These are phyloP conservation scores for Pituophis catenifer DNA, from an alignment of 2,113 vertebrate genomes.

Conservation along the genomic window DNA sequence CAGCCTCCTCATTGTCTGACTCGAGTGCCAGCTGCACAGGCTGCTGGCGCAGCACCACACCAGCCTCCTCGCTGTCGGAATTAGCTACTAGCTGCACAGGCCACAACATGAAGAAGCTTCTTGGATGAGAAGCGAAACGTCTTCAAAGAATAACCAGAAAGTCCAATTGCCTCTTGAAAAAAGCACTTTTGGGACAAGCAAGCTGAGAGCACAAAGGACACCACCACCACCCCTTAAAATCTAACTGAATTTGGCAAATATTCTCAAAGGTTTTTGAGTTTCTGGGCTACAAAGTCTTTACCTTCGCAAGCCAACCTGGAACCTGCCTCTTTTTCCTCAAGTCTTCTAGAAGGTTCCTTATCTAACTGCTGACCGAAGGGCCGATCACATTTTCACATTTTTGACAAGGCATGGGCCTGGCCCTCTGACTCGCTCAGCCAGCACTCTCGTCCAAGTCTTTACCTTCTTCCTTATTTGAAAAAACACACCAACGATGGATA, in stretches of 20 bases:
- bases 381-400: slow-evolving; percentile 63
- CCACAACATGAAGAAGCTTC: too few relatives aligned
- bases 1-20: too few relatives aligned
- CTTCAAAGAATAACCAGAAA: too few relatives aligned
- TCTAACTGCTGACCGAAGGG: slow-evolving; percentile 41
- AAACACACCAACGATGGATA: background rate
- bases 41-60: too few relatives aligned
- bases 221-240: background rate
- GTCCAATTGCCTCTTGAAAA: too few relatives aligned
- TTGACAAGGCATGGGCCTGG: slow-evolving; percentile 24
- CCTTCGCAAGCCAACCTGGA: background rate
- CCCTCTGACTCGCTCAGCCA: background rate
- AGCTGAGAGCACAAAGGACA: too few relatives aligned
- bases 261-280: slow-evolving; percentile 50
- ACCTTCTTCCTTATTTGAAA: background rate
- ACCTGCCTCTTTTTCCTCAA: slow-evolving; percentile 29
- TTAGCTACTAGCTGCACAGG: too few relatives aligned
- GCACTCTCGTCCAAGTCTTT: background rate
- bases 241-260: slow-evolving; percentile 57
- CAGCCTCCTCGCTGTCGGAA: too few relatives aligned
- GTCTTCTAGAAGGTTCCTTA: slow-evolving; percentile 54
- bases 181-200: too few relatives aligned
- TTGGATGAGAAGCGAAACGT: too few relatives aligned
- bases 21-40: too few relatives aligned
- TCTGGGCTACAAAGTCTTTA: slow-evolving; percentile 40